These are phyloP conservation scores for Eulacestoma nigropectus DNA, from an alignment of 2,113 vertebrate species.

Conservation along the genomic window DNA sequence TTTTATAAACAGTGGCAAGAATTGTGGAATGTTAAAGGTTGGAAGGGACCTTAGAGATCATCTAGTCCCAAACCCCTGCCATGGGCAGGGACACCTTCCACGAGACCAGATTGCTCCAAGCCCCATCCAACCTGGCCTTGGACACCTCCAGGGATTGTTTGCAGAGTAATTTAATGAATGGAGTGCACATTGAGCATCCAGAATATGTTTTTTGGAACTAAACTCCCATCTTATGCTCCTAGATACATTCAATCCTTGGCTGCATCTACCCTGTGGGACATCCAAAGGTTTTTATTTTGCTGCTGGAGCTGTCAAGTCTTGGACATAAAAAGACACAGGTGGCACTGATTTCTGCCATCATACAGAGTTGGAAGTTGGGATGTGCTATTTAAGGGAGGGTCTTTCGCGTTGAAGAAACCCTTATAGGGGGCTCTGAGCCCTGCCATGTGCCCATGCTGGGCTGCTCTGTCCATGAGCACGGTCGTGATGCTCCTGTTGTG, in stretches of 20 bases:
- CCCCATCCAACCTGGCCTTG: fast-evolving
- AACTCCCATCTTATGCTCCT: not conserved
- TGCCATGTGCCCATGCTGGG: fast-evolving
- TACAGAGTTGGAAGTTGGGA: not conserved
- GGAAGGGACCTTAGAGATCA: not conserved
- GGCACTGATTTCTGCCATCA: not conserved
- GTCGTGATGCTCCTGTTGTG: not conserved
- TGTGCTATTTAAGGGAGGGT: not conserved
- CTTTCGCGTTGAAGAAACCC: fast-evolving
- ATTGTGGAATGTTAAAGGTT: not conserved
- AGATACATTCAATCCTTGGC: not conserved
- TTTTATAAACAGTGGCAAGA: not conserved
- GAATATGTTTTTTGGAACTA: not conserved
- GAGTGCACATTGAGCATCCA: not conserved
- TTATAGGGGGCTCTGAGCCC: fast-evolving
- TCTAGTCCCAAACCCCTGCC: not conserved
- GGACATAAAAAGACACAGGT: fast-evolving
- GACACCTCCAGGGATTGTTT: not conserved
- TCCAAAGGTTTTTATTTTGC: not conserved
- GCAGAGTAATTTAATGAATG: not conserved
- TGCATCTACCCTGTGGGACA: fast-evolving
- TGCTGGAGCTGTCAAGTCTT: not conserved
- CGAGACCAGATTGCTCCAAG: not conserved
- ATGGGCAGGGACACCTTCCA: not conserved
- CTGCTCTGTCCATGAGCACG: fast-evolving